Evolutionary conservation across 64 coral and sea anemone species (phyloP).

Genomic region (Cladopsammia gracilis): DNA sequence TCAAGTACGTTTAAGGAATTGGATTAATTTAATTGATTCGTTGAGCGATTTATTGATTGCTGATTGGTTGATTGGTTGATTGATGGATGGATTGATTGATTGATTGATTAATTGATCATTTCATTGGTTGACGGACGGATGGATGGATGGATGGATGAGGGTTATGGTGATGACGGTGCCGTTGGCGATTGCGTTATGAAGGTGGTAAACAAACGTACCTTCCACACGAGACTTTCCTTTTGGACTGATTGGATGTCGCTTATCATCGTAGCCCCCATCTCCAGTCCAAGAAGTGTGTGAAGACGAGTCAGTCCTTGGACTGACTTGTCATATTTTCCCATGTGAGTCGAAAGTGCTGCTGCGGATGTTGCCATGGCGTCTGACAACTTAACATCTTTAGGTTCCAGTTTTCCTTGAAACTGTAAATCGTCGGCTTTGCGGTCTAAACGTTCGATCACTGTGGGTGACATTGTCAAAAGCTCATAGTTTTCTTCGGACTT

Average conservation of each 20-base stretch:
- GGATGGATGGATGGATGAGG: too few species aligned
- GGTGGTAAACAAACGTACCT: background rate
- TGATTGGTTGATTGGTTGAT: too few species aligned
- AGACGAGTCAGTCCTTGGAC: constrained; percentile 52
- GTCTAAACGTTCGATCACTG: background rate
- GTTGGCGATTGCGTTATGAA: too few species aligned
- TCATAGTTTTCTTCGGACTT: constrained; percentile 15
- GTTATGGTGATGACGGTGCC: background rate
- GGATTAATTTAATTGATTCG: too few species aligned
- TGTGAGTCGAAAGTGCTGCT: background rate
- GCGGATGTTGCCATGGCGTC: constrained; percentile 6
- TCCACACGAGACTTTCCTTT: background rate
- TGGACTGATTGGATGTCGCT: background rate
- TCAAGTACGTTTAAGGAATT: too few species aligned
- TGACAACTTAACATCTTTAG: background rate
- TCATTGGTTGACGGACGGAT: too few species aligned
- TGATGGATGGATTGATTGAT: too few species aligned
- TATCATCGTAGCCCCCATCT: constrained; percentile 27
- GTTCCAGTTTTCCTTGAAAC: background rate
- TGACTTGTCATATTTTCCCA: background rate
- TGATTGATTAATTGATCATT: too few species aligned
- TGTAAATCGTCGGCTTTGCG: background rate
- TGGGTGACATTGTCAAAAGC: constrained; percentile 38
- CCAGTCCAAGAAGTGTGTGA: constrained; percentile 72
- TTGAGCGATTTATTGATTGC: too few species aligned